Conservation (phyloP, 2,888 invertebrate genomes). For the Leptarthrus brevirostris region DNA sequence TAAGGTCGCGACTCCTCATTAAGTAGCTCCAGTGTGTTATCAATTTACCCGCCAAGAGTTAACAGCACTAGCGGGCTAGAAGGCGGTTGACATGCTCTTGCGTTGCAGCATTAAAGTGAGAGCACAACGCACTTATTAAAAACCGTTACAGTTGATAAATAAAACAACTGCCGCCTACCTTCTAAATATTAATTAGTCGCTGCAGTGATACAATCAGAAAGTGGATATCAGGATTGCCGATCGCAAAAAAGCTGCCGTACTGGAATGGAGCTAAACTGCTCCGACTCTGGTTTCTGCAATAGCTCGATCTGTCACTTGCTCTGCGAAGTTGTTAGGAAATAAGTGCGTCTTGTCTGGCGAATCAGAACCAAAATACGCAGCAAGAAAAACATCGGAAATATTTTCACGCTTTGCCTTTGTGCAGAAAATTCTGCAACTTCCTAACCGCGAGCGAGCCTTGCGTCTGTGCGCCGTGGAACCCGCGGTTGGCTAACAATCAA, state of each 20-base stretch:
- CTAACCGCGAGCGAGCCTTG: not conserved
- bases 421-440: conserved; percentile 5
- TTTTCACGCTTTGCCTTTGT: conserved; percentile 34
- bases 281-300: not conserved
- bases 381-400: conserved; percentile 18
- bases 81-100: conserved; percentile 10
- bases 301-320: conserved; percentile 33
- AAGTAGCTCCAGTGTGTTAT: conserved; percentile 18
- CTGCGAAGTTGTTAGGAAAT: not conserved
- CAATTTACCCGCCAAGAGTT: not conserved
- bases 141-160: conserved; percentile 45
- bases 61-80: too few species aligned
- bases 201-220: conserved; percentile 40
- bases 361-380: conserved; percentile 26
- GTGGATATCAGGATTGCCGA: conserved; percentile 28
- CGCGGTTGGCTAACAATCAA: conserved; percentile 1
- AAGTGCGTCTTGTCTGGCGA: conserved; percentile 35
- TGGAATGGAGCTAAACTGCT: conserved; percentile 13
- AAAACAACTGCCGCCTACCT: conserved; percentile 47
- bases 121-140: conserved; percentile 45
- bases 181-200: conserved; percentile 47
- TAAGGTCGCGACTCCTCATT: conserved; percentile 38
- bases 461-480: not conserved
- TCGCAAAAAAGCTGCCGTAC: conserved; percentile 33
- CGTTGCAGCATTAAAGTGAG: conserved; percentile 7